Evolutionary conservation across 2,888 invertebrate genomes (phyloP), one percentile per base, ranked within the genome.

Genomic region (Zygothrica quintamaculata): DNA sequence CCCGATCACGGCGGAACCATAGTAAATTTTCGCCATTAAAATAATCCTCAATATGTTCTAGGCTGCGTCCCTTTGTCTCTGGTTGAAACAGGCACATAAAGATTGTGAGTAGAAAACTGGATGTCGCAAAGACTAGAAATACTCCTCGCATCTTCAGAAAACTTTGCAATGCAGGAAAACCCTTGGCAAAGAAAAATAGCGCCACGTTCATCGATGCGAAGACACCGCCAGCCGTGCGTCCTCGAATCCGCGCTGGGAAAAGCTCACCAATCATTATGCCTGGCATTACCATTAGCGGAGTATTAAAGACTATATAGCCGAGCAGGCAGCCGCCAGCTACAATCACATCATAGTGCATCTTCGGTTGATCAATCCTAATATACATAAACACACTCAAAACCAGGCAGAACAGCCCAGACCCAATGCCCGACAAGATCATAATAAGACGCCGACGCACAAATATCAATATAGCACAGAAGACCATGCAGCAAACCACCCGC

Each of bases 21-120:
- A 94, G 80, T 86, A 93, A 92, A 84, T 94, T 94, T 31, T 93
- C 90, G 74, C 94, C 93, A 76, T 93, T 93, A 86, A 96, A 96
- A 89, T 96, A 95, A 90, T 95, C 94, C 90, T 96, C 95, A 72
- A 96, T 95, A 90, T 96, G 94, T 51, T 94, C 92, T 36, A 96
- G 90, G 4, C 94, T 94, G 59, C 93, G 93, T 31, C 94, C 94
- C 88, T 94, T 95, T 0, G 96, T 95, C 90, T 96, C 96, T 7
- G 96, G 96, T 33, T 95, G 90, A 56, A 94, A 92, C 0, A 95
- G 90, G 88, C 93, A 95, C 62, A 95, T 91, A 46, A 95, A 94
- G 1, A 94, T 48, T 0, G 94, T 93, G 0, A 94, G 94, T 7
- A 94, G 71, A 0, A 93, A 81, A 1, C 95, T 93, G 0, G 94